phyloP scores from a whole-genome alignment of 1,140 invertebrate genomes.

The Ceratoteleas bidentatus region DNA sequence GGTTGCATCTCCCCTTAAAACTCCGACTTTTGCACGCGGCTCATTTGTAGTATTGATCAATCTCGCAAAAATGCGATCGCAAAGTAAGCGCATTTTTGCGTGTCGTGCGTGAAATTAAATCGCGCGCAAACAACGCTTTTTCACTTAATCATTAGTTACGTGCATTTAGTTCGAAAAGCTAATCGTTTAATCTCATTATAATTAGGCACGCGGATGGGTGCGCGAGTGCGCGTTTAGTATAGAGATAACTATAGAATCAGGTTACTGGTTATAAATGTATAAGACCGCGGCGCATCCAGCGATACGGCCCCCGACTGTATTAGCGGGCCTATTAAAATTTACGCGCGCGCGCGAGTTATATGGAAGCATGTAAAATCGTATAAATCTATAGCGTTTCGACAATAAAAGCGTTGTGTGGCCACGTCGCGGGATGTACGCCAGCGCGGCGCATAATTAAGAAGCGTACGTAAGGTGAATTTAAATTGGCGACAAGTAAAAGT shows the following conservation, averaged over 20 bases:
- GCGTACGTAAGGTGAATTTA: no score
- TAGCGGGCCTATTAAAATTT: conserved; percentile 54
- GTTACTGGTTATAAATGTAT: conserved; percentile 62
- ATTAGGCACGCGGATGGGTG: conserved; percentile 52
- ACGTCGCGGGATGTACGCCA: no score
- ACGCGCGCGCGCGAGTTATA: conserved; percentile 37
- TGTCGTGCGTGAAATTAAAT: conserved; percentile 16
- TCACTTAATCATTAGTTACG: conserved; percentile 49
- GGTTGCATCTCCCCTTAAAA: no score
- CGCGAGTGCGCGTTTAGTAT: conserved; percentile 42
- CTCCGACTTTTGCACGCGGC: no score
- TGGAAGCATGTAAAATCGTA: conserved; percentile 30
- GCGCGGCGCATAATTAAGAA: no score
- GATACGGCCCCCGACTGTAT: conserved; percentile 44
- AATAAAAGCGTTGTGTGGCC: conserved; percentile 12
- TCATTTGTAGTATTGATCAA: background rate
- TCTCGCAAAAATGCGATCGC: conserved; percentile 3
- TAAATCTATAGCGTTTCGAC: conserved; percentile 23
- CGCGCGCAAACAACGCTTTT: conserved; percentile 33
- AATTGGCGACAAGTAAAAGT: no score
- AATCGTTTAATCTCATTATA: conserved; percentile 60
- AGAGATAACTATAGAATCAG: conserved; percentile 59
- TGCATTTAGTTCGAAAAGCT: conserved; percentile 53
- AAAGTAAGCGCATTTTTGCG: background rate
- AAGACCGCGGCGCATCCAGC: conserved; percentile 49